These are phyloP conservation scores for Aix galericulata DNA, from an alignment of 2,113 vertebrate species.

Conservation along the genomic window DNA sequence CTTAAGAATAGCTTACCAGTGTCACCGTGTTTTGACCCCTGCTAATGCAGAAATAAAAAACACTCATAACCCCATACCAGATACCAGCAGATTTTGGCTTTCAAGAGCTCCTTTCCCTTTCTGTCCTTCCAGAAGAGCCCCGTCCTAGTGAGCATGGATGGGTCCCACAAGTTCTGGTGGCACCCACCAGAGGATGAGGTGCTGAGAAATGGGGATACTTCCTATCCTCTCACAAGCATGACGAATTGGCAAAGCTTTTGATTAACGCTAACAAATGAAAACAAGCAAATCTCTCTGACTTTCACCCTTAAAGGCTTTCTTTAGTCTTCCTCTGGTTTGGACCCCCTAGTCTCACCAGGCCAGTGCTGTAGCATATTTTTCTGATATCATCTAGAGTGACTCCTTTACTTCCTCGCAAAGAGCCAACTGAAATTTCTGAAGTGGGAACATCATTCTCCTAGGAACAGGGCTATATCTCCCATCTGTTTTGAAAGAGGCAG, in stretches of 20 bases:
- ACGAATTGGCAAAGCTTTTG: neutral
- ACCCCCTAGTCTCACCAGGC: neutral
- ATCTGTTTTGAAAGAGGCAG: conserved; percentile 16
- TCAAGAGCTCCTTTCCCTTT: neutral
- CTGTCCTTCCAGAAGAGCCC: too few relatives aligned
- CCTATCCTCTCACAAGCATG: neutral
- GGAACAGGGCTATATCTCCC: neutral
- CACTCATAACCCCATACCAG: neutral
- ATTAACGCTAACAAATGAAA: neutral
- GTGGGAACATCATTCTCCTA: neutral
- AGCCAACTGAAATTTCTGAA: neutral
- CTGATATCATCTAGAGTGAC: neutral
- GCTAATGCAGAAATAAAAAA: neutral
- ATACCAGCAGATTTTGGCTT: neutral
- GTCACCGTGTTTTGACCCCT: neutral
- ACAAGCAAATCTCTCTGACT: neutral
- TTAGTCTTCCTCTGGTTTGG: neutral
- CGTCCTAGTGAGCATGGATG: rapidly evolving
- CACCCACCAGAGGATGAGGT: neutral
- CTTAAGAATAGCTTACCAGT: neutral
- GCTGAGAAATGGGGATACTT: neutral
- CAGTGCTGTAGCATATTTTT: neutral
- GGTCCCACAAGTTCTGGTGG: neutral
- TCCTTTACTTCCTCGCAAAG: conserved; percentile 13
- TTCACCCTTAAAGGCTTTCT: neutral